phyloP scores from a whole-genome alignment of 2,888 invertebrate genomes.

The Drosophila seclusa region DNA sequence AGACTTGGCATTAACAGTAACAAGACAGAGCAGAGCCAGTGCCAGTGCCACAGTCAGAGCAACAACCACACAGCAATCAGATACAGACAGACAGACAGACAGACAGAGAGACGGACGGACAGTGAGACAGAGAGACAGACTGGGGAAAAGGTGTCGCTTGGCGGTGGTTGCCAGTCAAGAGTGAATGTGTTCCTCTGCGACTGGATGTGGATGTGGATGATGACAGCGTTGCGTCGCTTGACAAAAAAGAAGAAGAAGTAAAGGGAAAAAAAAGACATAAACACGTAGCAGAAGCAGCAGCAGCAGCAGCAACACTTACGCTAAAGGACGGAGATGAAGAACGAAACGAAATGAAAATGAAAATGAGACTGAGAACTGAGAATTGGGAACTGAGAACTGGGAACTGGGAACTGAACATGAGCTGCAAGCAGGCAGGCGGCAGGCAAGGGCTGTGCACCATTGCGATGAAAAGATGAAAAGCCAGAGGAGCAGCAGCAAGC shows the following conservation, averaged over 20 bases:
- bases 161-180: constrained; percentile 64
- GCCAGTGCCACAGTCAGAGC: background rate
- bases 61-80: constrained; percentile 48
- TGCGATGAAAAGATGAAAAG: constrained; percentile 74
- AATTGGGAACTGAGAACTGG: background rate
- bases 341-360: constrained; percentile 54
- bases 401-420: constrained; percentile 16
- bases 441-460: constrained; percentile 11
- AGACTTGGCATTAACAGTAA: constrained; percentile 35
- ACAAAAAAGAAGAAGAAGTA: constrained; percentile 26
- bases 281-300: constrained; percentile 39
- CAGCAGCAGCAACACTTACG: constrained; percentile 54
- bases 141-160: constrained; percentile 60
- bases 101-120: constrained; percentile 8
- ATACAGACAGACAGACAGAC: constrained; percentile 45
- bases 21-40: constrained; percentile 7
- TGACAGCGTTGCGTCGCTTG: constrained; percentile 42
- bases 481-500: constrained; percentile 65
- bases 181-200: constrained; percentile 22
- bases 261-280: constrained; percentile 69
- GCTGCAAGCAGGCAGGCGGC: constrained; percentile 18
- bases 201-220: constrained; percentile 42
- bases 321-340: constrained; percentile 43
- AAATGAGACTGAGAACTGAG: constrained; percentile 24
- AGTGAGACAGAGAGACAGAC: constrained; percentile 1